Conservation (phyloP, 2,888 invertebrate species). For the Heliconius aoede region DNA sequence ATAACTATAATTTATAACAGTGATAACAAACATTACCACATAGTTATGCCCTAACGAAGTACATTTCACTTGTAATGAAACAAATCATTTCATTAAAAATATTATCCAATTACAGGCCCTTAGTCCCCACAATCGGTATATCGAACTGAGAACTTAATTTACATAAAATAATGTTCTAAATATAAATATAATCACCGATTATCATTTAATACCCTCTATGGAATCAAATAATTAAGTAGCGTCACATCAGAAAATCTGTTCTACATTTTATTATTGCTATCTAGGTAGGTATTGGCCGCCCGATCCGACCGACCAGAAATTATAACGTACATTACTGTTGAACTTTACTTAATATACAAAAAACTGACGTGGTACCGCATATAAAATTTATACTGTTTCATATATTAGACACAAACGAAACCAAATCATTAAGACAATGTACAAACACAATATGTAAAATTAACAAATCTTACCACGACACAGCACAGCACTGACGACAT, state of each 20-base stretch:
- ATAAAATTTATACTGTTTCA: slow-evolving; percentile 43
- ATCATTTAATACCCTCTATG: slow-evolving; percentile 23
- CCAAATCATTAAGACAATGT: slow-evolving; percentile 53
- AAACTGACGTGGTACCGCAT: slow-evolving; percentile 56
- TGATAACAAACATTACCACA: slow-evolving; percentile 18
- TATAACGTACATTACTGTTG: slow-evolving; percentile 57
- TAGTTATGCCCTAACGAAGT: slow-evolving; percentile 11
- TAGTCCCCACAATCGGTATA: slow-evolving; percentile 40
- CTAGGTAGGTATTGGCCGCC: slow-evolving; percentile 68
- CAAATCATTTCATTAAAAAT: slow-evolving; percentile 31
- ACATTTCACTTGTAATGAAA: slow-evolving; percentile 27
- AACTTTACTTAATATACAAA: slow-evolving; percentile 48
- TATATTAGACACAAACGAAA: slow-evolving; percentile 29
- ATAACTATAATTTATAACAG: slow-evolving; percentile 9
- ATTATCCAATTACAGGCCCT: slow-evolving; percentile 30
- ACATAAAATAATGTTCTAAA: slow-evolving; percentile 25
- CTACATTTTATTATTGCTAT: slow-evolving; percentile 71
- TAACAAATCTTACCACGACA: slow-evolving; percentile 94
- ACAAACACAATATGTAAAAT: slow-evolving; percentile 65
- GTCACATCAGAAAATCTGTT: slow-evolving; percentile 57
- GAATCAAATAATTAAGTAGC: slow-evolving; percentile 57
- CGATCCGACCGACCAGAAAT: slow-evolving; percentile 66
- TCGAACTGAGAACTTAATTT: slow-evolving; percentile 43
- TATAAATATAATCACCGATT: slow-evolving; percentile 27
- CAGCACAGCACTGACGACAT: slow-evolving; percentile 98